phyloP scores from a whole-genome alignment of 2,113 vertebrate species.

The Xyrauchen texanus region DNA sequence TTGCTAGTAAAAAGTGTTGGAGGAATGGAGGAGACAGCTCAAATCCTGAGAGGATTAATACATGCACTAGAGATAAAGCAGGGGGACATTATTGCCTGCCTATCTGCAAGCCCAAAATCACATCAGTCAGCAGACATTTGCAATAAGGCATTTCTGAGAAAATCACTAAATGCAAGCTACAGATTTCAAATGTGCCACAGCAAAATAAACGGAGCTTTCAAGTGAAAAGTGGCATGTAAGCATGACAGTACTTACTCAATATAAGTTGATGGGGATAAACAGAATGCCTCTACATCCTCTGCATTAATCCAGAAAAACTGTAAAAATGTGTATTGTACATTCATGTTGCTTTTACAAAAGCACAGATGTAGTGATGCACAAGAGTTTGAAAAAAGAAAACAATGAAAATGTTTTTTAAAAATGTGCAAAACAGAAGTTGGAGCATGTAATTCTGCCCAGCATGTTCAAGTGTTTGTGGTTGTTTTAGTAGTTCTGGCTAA shows the following conservation, averaged over 20 bases:
- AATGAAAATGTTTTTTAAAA: too few species aligned
- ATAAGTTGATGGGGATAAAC: slow-evolving; percentile 5
- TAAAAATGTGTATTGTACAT: too few species aligned
- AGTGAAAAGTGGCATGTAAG: slow-evolving; percentile 32
- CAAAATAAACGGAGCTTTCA: slow-evolving; percentile 35
- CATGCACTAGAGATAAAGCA: slow-evolving; percentile 25
- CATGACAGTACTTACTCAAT: slow-evolving; percentile 26
- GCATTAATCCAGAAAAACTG: too few species aligned
- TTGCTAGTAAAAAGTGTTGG: slow-evolving; percentile 68
- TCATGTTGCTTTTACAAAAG: too few species aligned
- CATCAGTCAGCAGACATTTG: slow-evolving; percentile 35
- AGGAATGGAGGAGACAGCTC: slow-evolving; percentile 62
- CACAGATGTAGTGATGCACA: too few species aligned
- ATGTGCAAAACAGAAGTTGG: too few species aligned
- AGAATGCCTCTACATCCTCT: too few species aligned
- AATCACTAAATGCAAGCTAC: slow-evolving; percentile 7
- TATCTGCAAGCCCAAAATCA: slow-evolving; percentile 23
- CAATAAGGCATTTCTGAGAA: slow-evolving; percentile 17
- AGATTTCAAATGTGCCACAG: slow-evolving; percentile 12
- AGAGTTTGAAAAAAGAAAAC: too few species aligned
- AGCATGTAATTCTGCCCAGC: too few species aligned
- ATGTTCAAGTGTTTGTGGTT: too few species aligned
- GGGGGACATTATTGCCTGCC: neutral
- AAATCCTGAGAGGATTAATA: slow-evolving; percentile 57
- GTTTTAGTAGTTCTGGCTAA: too few species aligned